Percentiles rank a stretch among this genome's conserved stretches.
Conservation (phyloP, 2,113 vertebrate genomes). For the western clawed frog (Xenopus tropicalis) region UCB_Xtro_10.0 CM004450.2:122571501-122572000, state of each 20-base stretch:
- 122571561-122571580: no score
- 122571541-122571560: no score
- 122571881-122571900: constrained; percentile 10
- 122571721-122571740: neutral
- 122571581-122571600: no score
- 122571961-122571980: neutral
- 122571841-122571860: neutral
- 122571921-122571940: neutral
- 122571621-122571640: neutral
- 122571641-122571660: constrained; percentile 21
- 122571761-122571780: constrained; percentile 5
- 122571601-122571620: no score
- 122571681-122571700: constrained; percentile 25
- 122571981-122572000: no score
- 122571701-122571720: constrained; percentile 19
- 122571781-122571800: neutral
- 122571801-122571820: neutral
- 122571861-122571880: neutral
- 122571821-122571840: neutral
- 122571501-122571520: no score
- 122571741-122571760: neutral
- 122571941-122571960: neutral
- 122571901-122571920: neutral
- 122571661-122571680: constrained; percentile 20
- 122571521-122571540: no score